Evolutionary conservation across 2,888 invertebrate species (phyloP).

Genomic region (Lithophane semibrunnea): DNA sequence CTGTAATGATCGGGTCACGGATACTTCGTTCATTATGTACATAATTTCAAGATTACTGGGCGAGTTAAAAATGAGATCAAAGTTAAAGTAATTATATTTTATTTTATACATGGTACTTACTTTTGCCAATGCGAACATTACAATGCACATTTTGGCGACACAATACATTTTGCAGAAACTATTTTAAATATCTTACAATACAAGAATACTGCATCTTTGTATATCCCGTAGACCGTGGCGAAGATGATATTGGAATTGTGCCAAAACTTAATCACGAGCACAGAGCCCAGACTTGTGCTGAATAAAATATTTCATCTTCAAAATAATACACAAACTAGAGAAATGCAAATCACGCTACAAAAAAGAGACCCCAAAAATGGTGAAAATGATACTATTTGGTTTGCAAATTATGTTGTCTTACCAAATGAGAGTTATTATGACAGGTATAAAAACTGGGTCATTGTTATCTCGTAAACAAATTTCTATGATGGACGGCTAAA

Average conservation of each 20-base stretch:
- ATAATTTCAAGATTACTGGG: not conserved
- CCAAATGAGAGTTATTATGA: constrained; percentile 64
- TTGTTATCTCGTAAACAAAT: constrained; percentile 76
- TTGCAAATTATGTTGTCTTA: constrained; percentile 49
- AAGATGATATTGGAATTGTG: constrained; percentile 42
- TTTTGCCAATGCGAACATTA: not conserved
- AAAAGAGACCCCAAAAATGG: constrained; percentile 2
- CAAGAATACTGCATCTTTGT: constrained; percentile 12
- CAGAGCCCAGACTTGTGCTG: constrained; percentile 16
- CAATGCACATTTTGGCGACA: constrained; percentile 8
- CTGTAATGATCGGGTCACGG: constrained; percentile 33
- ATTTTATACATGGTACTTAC: not conserved
- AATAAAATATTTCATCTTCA: constrained; percentile 26
- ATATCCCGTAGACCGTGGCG: constrained; percentile 10
- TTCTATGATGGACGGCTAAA: constrained; percentile 70
- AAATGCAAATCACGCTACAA: constrained; percentile 18
- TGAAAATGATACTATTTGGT: constrained; percentile 14
- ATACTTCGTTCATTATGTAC: constrained; percentile 12
- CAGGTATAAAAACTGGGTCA: constrained; percentile 74
- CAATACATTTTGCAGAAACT: constrained; percentile 1
- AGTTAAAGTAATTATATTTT: not conserved
- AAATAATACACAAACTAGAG: constrained; percentile 7
- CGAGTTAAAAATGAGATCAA: constrained; percentile 3
- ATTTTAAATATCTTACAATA: constrained; percentile 3
- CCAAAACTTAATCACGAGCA: constrained; percentile 49